Evolutionary conservation across 2,797 vertebrate species (phyloP).

Genomic region (Arrhamphus sclerolepis): DNA sequence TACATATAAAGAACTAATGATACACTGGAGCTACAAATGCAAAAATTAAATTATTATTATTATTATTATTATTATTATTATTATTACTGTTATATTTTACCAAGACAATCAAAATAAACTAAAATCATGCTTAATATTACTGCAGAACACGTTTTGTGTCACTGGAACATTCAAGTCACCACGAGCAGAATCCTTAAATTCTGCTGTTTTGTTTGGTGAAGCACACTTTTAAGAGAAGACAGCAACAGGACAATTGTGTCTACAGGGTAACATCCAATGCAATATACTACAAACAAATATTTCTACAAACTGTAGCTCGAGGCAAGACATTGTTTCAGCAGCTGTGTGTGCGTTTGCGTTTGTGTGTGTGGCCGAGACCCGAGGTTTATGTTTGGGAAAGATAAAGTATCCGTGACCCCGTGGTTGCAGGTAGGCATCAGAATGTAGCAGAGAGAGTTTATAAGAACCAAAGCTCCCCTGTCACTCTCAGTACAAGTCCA

Average conservation of each 20-base stretch:
- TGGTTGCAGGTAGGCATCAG: slow-evolving; percentile 70
- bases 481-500: slow-evolving; percentile 43
- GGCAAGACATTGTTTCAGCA: slow-evolving; percentile 75
- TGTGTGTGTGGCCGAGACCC: slow-evolving; percentile 54
- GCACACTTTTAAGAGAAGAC: slow-evolving; percentile 59
- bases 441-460: slow-evolving; percentile 64
- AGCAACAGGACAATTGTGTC: slow-evolving; percentile 60
- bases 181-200: slow-evolving; percentile 23
- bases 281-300: slow-evolving; percentile 76
- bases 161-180: background rate
- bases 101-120: too few species aligned
- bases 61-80: too few species aligned
- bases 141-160: background rate
- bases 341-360: slow-evolving; percentile 29
- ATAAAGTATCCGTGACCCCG: slow-evolving; percentile 70
- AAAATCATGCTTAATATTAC: background rate
- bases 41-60: too few species aligned
- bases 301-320: slow-evolving; percentile 68
- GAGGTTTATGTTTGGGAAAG: slow-evolving; percentile 75
- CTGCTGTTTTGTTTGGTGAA: slow-evolving; percentile 15
- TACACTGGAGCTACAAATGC: background rate
- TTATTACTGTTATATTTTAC: too few species aligned
- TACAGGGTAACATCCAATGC: slow-evolving; percentile 62
- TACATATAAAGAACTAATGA: too few species aligned
- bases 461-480: slow-evolving; percentile 60